phyloP scores from a whole-genome alignment of 2,113 vertebrate species.

The Leucopternis melanops region DNA sequence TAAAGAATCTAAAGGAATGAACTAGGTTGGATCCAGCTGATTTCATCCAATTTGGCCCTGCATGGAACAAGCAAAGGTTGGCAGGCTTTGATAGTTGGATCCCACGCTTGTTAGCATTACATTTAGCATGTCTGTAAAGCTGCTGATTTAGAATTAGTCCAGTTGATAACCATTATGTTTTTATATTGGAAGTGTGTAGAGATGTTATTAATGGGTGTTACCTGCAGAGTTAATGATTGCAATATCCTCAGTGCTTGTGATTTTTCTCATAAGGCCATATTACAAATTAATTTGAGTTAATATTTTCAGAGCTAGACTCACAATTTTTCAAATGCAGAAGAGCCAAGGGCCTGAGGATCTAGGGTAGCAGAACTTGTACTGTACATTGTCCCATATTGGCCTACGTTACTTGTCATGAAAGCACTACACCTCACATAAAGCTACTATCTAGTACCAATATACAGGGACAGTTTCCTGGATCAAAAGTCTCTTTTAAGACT shows the following conservation, averaged over 20 bases:
- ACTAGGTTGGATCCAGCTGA: not conserved
- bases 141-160: not conserved
- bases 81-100: not conserved
- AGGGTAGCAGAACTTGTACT: not conserved
- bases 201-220: not conserved
- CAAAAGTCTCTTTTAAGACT: not conserved
- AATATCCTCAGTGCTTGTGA: not conserved
- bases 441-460: not conserved
- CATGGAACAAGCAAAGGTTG: not conserved
- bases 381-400: not conserved
- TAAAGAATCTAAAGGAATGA: not conserved
- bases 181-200: not conserved
- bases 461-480: not conserved
- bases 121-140: not conserved
- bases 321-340: not conserved
- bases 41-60: not conserved
- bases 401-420: not conserved
- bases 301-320: not conserved
- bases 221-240: not conserved
- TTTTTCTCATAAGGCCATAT: not conserved
- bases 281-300: not conserved
- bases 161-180: not conserved
- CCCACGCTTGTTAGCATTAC: not conserved
- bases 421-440: not conserved
- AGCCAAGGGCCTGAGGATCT: not conserved